Percentiles rank a stretch among this genome's conserved stretches.
These are phyloP conservation scores for Venusia cambrica DNA, from an alignment of 2,888 invertebrate genomes.

Conservation along the genomic window DNA sequence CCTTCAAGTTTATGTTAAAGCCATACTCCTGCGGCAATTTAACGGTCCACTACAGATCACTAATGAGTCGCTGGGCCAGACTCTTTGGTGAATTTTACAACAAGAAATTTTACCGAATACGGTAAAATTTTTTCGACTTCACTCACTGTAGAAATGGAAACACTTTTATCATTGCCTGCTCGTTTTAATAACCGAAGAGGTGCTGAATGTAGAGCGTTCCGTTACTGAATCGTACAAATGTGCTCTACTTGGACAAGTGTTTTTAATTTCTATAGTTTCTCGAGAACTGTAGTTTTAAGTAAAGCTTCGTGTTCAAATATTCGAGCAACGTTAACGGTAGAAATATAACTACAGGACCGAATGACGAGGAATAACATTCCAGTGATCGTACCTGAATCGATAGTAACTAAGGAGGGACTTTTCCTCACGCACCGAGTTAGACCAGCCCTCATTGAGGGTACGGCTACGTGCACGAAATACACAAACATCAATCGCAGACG, in stretches of 20 bases:
- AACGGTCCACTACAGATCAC: constrained; percentile 53
- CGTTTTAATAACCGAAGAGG: constrained; percentile 15
- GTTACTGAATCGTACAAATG: constrained; percentile 25
- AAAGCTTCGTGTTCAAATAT: constrained; percentile 8
- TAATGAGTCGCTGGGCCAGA: constrained; percentile 50
- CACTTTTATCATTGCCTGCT: constrained; percentile 4
- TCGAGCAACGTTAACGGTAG: constrained; percentile 5
- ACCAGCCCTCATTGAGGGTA: constrained; percentile 53
- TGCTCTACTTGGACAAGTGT: constrained; percentile 23
- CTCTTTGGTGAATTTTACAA: constrained; percentile 51
- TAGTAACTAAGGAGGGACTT: constrained; percentile 47
- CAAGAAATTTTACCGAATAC: constrained; percentile 37
- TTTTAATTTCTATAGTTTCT: constrained; percentile 17
- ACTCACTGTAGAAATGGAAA: constrained; percentile 25
- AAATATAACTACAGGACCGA: constrained; percentile 9
- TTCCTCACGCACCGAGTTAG: constrained; percentile 53
- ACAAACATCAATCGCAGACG: constrained; percentile 42
- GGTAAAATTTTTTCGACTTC: constrained; percentile 39
- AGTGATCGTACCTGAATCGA: constrained; percentile 38
- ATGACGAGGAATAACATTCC: constrained; percentile 18
- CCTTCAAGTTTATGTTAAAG: constrained; percentile 22
- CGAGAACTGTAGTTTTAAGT: constrained; percentile 4
- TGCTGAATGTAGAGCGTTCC: constrained; percentile 23
- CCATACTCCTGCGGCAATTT: constrained; percentile 53
- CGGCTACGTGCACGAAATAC: constrained; percentile 58